Base-by-base conservation (phyloP, 2,113 vertebrate genomes). In the Calcarius ornatus region DNA sequence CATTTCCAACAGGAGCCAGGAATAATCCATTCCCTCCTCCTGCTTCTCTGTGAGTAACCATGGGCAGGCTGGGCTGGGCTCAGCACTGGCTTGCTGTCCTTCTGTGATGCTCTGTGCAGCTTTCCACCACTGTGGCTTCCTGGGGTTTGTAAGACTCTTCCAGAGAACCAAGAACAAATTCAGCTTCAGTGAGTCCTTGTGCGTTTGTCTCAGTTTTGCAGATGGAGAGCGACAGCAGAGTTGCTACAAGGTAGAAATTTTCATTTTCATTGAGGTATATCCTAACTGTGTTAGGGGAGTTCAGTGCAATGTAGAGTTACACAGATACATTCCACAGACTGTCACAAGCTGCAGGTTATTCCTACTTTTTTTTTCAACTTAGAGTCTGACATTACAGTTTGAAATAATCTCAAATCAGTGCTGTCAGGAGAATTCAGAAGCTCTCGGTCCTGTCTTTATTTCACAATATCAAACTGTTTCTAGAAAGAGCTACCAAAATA, bases 241-340 rank as follows among this genome's bases (percentile, higher is more conserved):
- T 9, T 79, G 12, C 35, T 66, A 18, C 23, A 15, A 54, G 54
- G 61, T 7, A 24, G 16, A 76, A 56, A 45, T 48, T 76, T 60
- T 85, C 9, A 45, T 57, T 79, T 60, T 79, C 12, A 2, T 3
- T 43, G 63, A 31, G 9, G 15, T 72, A 77, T 61, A 19, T 48
- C 21, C 28, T 23, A 2, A 1, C 7, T 21, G 2, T 48, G 25
- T 61, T 45, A 33, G 27, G 19, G n/a, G 54, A 65, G 22, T 50
- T 61, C 18, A 65, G 2, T 2, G 4, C 0, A 3, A 66, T 0
- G 2, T 35, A 11, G 16, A 35, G 30, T 63, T 63, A 40, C 17
- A 27, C 48, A 64, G 40, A 10, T 3, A 28, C 2, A 20, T 31
- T n/a, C 8, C 9, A 57, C 17, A 38, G 75, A 17, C 19, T 68